Percentiles rank a stretch among this genome's conserved stretches.
Conservation (phyloP, 1,140 invertebrate genomes). For the Nephila pilipes region DNA sequence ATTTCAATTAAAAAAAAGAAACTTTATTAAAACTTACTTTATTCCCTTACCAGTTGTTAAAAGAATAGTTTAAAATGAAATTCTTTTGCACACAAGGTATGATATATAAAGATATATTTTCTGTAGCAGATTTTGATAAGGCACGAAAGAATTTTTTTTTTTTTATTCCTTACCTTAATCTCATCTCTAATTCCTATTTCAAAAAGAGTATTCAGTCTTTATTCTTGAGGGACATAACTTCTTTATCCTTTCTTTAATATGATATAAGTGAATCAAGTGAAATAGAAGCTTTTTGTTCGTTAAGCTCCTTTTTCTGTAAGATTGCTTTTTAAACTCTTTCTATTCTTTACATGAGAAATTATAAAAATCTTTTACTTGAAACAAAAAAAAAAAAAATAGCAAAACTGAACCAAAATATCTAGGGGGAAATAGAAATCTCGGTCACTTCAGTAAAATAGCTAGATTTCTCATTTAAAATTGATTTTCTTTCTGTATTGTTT, state of each 20-base stretch:
- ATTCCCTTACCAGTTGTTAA: neutral
- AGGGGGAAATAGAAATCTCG: conserved; percentile 11
- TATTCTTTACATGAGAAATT: conserved; percentile 4
- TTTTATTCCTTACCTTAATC: neutral
- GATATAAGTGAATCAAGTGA: neutral
- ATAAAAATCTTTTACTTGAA: conserved; percentile 1
- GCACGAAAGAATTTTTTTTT: neutral
- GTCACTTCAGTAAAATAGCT: conserved; percentile 28
- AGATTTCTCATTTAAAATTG: conserved; percentile 6
- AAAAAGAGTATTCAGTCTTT: conserved; percentile 14
- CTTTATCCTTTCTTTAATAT: neutral
- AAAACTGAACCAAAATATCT: neutral
- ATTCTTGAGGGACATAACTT: neutral
- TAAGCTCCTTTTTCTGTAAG: conserved; percentile 5
- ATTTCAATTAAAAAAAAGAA: neutral
- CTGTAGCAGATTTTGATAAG: neutral
- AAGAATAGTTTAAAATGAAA: neutral
- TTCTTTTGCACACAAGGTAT: neutral
- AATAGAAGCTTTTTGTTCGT: neutral
- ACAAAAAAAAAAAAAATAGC: neutral
- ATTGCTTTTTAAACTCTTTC: neutral
- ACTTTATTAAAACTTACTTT: neutral
- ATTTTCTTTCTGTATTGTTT: conserved; percentile 10
- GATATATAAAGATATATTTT: neutral
- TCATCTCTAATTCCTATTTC: conserved; percentile 6